A percentile compares a stretch with the other conserved stretches of the same genome.
phyloP scores from a whole-genome alignment of 2,888 invertebrate genomes.

The Cheilosia grossa region DNA sequence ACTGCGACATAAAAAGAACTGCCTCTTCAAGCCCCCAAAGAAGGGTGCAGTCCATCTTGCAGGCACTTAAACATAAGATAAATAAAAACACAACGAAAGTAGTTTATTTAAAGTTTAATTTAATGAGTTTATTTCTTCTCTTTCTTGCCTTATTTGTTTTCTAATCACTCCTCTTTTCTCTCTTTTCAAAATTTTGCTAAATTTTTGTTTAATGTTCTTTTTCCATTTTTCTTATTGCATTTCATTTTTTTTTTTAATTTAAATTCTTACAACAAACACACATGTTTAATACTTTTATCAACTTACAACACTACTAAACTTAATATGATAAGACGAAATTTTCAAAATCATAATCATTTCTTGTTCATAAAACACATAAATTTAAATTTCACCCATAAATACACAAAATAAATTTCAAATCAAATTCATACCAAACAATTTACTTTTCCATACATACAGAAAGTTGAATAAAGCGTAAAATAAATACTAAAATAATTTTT shows the following conservation, averaged over 20 bases:
- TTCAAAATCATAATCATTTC: conserved; percentile 42
- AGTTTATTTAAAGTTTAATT: conserved; percentile 26
- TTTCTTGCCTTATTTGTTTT: conserved; percentile 26
- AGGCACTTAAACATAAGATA: not conserved
- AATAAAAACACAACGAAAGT: conserved; percentile 38
- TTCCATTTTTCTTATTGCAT: too few relatives aligned
- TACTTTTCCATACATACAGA: conserved; percentile 37
- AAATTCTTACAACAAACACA: conserved; percentile 58
- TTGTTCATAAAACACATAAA: conserved; percentile 19
- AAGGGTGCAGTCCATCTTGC: too few relatives aligned
- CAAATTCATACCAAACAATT: conserved; percentile 41
- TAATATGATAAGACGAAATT: conserved; percentile 14
- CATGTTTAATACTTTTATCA: conserved; percentile 62
- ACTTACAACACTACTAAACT: conserved; percentile 51
- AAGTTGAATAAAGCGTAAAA: conserved; percentile 53
- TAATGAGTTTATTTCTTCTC: conserved; percentile 34
- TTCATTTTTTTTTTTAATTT: conserved; percentile 32
- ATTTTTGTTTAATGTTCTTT: conserved; percentile 20
- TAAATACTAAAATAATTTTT: conserved; percentile 59
- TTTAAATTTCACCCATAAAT: conserved; percentile 25
- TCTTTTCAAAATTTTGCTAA: conserved; percentile 9
- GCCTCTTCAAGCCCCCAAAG: too few relatives aligned
- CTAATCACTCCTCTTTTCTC: conserved; percentile 34
- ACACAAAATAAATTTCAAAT: conserved; percentile 7
- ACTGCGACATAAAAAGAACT: too few relatives aligned